Evolutionary conservation across 30 jellyfish, hydroid and myxozoan genomes (phyloP).

Genomic region (Turritopsis dohrnii): DNA sequence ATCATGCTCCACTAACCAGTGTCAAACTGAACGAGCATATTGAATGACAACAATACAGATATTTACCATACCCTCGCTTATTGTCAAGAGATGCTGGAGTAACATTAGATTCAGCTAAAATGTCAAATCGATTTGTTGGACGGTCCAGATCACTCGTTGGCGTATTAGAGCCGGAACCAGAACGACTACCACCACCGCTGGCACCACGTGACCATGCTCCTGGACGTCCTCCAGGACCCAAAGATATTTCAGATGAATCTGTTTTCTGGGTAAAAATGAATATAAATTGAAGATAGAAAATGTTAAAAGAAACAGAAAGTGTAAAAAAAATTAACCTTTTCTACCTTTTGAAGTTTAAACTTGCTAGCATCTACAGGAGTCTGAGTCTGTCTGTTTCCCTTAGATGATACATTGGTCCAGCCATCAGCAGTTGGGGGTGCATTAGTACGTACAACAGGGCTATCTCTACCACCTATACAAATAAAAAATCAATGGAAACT

Average conservation of each 20-base stretch:
- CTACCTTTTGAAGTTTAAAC: slow-evolving; percentile 50
- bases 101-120: slow-evolving; percentile 9
- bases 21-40: too few species aligned
- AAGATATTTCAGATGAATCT: slow-evolving; percentile 64
- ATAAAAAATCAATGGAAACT: not conserved
- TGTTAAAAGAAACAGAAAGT: too few species aligned
- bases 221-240: slow-evolving; percentile 82
- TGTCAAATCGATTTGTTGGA: slow-evolving; percentile 21
- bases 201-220: slow-evolving; percentile 94
- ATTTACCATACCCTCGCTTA: not conserved
- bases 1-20: too few species aligned
- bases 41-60: not conserved
- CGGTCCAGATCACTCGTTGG: slow-evolving; percentile 15
- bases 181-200: slow-evolving; percentile 70
- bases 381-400: slow-evolving; percentile 31
- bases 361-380: slow-evolving; percentile 62
- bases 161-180: slow-evolving; percentile 38
- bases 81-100: not conserved
- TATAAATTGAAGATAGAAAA: too few species aligned
- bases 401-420: slow-evolving; percentile 65
- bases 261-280: too few species aligned
- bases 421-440: slow-evolving; percentile 62
- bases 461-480: slow-evolving; percentile 56
- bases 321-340: not conserved
- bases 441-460: slow-evolving; percentile 54